Percentiles rank a stretch among this genome's conserved stretches.
Conservation (phyloP, 2,797 vertebrate species). For the Sylvia borin region DNA sequence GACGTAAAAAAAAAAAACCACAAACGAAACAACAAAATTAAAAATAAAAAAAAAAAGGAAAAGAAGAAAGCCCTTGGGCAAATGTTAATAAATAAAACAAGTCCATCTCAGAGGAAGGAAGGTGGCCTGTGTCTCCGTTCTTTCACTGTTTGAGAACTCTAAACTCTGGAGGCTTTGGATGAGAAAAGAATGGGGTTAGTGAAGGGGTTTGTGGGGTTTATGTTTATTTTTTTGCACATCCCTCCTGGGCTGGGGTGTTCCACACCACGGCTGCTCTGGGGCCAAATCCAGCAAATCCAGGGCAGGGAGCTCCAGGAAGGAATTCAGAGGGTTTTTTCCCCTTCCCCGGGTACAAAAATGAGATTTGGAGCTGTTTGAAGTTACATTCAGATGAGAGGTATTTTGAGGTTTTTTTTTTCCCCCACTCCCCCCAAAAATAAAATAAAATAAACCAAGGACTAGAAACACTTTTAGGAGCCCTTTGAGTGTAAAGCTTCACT, state of each 20-base stretch:
- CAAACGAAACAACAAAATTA: too few relatives aligned
- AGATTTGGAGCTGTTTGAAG: neutral
- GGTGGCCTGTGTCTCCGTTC: conserved; percentile 76
- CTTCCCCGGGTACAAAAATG: neutral
- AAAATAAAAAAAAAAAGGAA: conserved; percentile 42
- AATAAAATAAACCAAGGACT: neutral
- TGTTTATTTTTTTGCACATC: neutral
- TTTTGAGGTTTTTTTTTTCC: neutral
- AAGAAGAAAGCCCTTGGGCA: conserved; percentile 78
- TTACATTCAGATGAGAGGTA: conserved; percentile 70
- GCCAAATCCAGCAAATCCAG: neutral
- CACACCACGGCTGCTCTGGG: neutral
- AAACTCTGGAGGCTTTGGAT: conserved; percentile 58
- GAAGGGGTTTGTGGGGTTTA: neutral
- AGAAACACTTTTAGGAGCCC: conserved; percentile 54
- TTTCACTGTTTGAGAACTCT: conserved; percentile 31
- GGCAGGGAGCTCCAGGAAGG: neutral
- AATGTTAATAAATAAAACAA: conserved; percentile 74
- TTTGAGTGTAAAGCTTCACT: conserved; percentile 47
- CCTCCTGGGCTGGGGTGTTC: neutral
- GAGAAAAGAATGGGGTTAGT: conserved; percentile 35
- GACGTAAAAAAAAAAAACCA: conserved; percentile 22
- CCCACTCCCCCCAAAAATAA: neutral
- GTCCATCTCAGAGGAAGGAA: conserved; percentile 80
- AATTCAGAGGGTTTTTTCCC: neutral